phyloP scores from a whole-genome alignment of 2,888 invertebrate genomes.

The Pandemis heparana region DNA sequence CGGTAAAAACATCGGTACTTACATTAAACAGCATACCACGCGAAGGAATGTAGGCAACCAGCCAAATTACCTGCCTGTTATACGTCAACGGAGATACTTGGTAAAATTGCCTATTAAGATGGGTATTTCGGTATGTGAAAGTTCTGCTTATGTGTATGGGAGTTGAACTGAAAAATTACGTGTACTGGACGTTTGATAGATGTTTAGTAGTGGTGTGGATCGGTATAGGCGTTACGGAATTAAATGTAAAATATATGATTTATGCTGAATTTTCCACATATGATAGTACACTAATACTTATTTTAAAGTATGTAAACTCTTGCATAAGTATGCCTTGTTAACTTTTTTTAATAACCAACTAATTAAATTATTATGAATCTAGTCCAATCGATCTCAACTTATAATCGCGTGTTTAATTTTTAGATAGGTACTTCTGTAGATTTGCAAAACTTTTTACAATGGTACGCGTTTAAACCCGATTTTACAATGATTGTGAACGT shows the following conservation, averaged over 20 bases:
- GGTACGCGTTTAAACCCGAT: background rate
- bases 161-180: constrained; percentile 2
- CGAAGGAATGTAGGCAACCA: constrained; percentile 71
- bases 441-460: too few species aligned
- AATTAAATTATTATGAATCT: too few species aligned
- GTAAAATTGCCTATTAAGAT: constrained; percentile 60
- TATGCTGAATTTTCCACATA: background rate
- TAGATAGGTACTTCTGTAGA: too few species aligned
- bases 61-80: constrained; percentile 71
- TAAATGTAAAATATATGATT: background rate
- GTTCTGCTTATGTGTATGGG: constrained; percentile 25
- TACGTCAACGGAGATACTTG: constrained; percentile 62
- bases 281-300: too few species aligned
- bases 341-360: too few species aligned
- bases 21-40: constrained; percentile 58
- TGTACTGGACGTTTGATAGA: background rate
- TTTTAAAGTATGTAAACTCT: too few species aligned
- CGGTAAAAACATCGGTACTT: constrained; percentile 61
- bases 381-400: too few species aligned
- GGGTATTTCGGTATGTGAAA: constrained; percentile 38
- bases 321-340: too few species aligned
- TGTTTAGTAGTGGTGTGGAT: too few species aligned
- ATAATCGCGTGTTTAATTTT: too few species aligned
- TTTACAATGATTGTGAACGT: background rate
- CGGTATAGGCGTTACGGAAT: too few species aligned